Evolutionary conservation across 2,113 vertebrate genomes (phyloP).

Genomic region (Oreochromis aureus): DNA sequence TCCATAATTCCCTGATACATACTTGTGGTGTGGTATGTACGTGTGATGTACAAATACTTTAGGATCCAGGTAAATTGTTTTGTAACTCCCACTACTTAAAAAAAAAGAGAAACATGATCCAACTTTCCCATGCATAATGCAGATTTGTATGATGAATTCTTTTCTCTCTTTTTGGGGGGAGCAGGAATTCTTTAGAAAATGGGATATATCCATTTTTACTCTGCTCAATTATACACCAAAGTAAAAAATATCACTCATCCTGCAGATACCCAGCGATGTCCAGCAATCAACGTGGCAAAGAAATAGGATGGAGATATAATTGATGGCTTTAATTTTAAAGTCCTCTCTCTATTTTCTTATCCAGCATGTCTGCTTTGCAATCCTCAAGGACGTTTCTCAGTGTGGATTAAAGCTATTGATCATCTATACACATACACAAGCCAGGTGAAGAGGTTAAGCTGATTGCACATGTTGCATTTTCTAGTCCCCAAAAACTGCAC

Average conservation of each 20-base stretch:
- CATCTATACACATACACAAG: not conserved
- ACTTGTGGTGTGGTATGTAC: not conserved
- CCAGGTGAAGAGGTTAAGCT: conserved; percentile 29
- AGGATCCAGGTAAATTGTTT: not conserved
- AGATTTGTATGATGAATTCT: not conserved
- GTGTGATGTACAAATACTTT: not conserved
- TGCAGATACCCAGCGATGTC: not conserved
- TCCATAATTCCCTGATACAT: not conserved
- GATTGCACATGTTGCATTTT: not conserved
- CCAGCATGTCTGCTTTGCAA: not conserved
- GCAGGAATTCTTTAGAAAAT: not conserved
- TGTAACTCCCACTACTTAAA: not conserved
- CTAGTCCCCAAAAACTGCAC: not conserved
- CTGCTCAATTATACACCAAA: not conserved
- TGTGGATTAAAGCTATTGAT: conserved; percentile 58
- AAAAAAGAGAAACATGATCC: not conserved
- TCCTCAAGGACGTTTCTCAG: conserved; percentile 18
- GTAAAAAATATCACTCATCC: not conserved
- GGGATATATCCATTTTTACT: not conserved
- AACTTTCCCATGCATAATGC: not conserved
- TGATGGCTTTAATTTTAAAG: conserved; percentile 48
- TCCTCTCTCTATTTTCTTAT: not conserved
- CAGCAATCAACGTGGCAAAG: not conserved
- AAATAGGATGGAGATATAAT: not conserved
- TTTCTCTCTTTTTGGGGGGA: not conserved